A percentile compares a stretch with the other conserved stretches of the same genome.
Evolutionary conservation across 2,113 vertebrate genomes (phyloP).

Genomic region (Rhineura floridana): DNA sequence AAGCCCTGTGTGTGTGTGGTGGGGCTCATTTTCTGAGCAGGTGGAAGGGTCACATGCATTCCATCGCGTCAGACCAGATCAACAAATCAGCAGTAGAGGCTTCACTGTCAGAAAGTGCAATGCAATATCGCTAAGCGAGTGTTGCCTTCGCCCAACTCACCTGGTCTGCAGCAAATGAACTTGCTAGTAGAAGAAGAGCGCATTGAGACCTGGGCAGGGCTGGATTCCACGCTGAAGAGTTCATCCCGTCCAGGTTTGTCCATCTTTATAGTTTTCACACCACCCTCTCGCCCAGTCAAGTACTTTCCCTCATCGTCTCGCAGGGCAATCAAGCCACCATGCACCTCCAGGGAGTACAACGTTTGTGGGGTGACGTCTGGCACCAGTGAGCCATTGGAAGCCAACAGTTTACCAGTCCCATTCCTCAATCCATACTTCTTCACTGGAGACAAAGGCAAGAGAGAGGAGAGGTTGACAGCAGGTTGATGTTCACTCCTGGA

Average conservation of each 20-base stretch:
- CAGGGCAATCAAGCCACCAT: conserved; percentile 35
- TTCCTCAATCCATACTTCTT: conserved; percentile 46
- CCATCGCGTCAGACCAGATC: background rate
- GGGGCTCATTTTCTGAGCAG: background rate
- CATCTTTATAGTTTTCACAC: conserved; percentile 36
- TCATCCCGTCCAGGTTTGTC: conserved; percentile 47
- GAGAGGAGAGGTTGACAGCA: background rate
- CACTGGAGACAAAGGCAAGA: conserved; percentile 17
- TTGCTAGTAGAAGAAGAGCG: conserved; percentile 23
- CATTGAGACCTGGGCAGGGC: conserved; percentile 38
- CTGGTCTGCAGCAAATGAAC: conserved; percentile 37
- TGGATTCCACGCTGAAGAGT: conserved; percentile 41
- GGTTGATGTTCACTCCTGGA: background rate
- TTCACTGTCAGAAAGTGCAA: background rate
- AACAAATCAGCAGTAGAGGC: background rate
- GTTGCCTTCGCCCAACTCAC: background rate
- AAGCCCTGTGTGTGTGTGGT: background rate
- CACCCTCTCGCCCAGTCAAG: conserved; percentile 29
- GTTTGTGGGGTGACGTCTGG: background rate
- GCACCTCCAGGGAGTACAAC: conserved; percentile 33
- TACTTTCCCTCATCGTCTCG: conserved; percentile 39
- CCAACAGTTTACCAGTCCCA: conserved; percentile 35
- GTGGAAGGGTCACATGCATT: background rate
- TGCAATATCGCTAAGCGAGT: background rate
- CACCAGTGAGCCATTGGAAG: conserved; percentile 31